Evolutionary conservation across 1,140 invertebrate species (phyloP), one percentile per base, ranked within the genome.

Genomic region (Ceratina australensis): DNA sequence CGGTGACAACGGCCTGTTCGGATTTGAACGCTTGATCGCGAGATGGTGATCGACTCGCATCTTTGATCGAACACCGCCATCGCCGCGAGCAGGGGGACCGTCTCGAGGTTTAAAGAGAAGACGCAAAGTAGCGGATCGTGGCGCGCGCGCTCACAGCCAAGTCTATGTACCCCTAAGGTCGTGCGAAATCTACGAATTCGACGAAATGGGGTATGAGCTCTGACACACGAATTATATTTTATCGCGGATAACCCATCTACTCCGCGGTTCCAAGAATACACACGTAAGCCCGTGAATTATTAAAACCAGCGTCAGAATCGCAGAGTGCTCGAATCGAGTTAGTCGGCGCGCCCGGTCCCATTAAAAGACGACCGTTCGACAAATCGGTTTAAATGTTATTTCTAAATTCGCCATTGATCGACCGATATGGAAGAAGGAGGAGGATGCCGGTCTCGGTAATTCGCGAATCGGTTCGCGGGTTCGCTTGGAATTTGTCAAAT

Each of bases 271-370:
- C 75, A 81, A 78, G 75, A 83, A 84, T 84, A 84, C 64, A n/a
- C n/a, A 26, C 47, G 26, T 49, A 33, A 42, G 42, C 56, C n/a
- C 56, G 24, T 84, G 54, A 84, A 84, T 84, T 73, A 84, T 84
- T 84, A 50, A 84, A 22, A 20, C 79, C 64, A 72, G 82, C 83
- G 83, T 84, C 83, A 84, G 83, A 84, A 84, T 84, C 78, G 56
- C 67, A 73, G 26, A 84, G 65, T 57, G 78, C 12, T 57, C 56
- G 52, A 76, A 80, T 84, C 64, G 84, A 84, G 80, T 84, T 84
- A 84, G 82, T 83, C 82, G 79, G 60, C 73, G n/a, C n/a, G 73
- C 64, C 80, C 72, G 59, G 72, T 60, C 82, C 83, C 72, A 42
- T 63, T 74, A 79, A 74, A 66, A 79, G 72, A 60, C 54, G n/a